phyloP scores from a whole-genome alignment of 2,888 invertebrate genomes.

The Pseudolycoriella hygida region DNA sequence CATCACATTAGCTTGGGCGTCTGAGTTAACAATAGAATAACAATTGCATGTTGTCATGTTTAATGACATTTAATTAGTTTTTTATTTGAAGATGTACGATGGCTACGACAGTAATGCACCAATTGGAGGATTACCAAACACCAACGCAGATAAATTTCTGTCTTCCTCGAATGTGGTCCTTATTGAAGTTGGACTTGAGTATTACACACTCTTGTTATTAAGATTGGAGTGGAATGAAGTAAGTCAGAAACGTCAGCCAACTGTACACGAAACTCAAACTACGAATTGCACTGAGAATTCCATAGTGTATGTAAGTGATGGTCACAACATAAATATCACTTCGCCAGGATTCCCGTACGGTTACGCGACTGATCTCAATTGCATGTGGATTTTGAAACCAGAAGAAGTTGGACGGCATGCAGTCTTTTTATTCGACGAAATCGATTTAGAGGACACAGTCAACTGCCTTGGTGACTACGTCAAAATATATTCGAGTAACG shows the following conservation, averaged over 20 bases:
- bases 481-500: too few species aligned
- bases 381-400: slow-evolving; percentile 56
- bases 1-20: too few species aligned
- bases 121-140: slow-evolving; percentile 21
- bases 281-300: too few species aligned
- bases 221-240: slow-evolving; percentile 32
- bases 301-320: slow-evolving; percentile 16
- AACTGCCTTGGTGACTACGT: too few species aligned
- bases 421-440: too few species aligned
- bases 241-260: slow-evolving; percentile 14
- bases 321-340: slow-evolving; percentile 24
- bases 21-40: too few species aligned
- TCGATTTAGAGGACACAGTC: too few species aligned
- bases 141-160: slow-evolving; percentile 34
- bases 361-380: slow-evolving; percentile 43
- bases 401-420: slow-evolving; percentile 37
- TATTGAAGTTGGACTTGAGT: slow-evolving; percentile 21
- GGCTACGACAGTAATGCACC: slow-evolving; percentile 50
- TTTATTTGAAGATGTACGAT: slow-evolving; percentile 42
- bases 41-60: too few species aligned
- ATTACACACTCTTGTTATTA: slow-evolving; percentile 32
- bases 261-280: slow-evolving; percentile 13
- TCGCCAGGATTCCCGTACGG: slow-evolving; percentile 64
- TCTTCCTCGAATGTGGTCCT: slow-evolving; percentile 47
- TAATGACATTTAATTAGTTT: too few species aligned